Conservation (phyloP, 2,797 vertebrate genomes). For the Babyrousa celebensis region DNA sequence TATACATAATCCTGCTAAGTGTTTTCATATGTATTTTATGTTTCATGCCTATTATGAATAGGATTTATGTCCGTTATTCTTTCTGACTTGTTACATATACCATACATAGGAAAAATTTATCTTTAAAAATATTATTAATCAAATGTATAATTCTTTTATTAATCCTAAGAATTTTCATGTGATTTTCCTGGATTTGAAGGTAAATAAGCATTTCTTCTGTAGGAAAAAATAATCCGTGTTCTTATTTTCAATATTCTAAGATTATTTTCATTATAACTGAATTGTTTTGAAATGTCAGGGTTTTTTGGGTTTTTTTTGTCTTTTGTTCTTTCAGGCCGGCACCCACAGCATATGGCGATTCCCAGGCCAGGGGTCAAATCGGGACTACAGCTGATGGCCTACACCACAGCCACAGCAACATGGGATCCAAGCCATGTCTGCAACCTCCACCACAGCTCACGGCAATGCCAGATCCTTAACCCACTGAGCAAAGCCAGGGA, state of each 20-base stretch:
- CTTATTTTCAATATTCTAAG: conserved; percentile 11
- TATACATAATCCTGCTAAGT: neutral
- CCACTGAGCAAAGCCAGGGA: too few species aligned
- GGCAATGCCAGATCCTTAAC: too few species aligned
- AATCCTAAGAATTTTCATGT: neutral
- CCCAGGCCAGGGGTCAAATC: too few species aligned
- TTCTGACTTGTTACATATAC: neutral
- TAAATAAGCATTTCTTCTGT: neutral
- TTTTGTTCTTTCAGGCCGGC: too few species aligned
- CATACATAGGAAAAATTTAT: neutral
- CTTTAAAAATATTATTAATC: neutral
- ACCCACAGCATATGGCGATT: too few species aligned
- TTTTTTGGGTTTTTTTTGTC: neutral
- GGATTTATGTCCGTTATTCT: neutral
- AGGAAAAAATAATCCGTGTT: neutral
- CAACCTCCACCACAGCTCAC: too few species aligned
- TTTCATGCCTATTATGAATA: neutral
- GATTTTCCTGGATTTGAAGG: neutral
- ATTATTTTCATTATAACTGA: neutral
- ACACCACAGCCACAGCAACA: too few species aligned
- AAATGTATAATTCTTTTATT: neutral
- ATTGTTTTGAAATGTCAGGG: conserved; percentile 22
- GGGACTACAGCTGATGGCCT: too few species aligned
- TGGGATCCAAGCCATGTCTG: too few species aligned
- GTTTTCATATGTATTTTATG: neutral